These are phyloP conservation scores for Trichomycterus rosablanca DNA, from an alignment of 2,113 vertebrate species.

Conservation along the genomic window DNA sequence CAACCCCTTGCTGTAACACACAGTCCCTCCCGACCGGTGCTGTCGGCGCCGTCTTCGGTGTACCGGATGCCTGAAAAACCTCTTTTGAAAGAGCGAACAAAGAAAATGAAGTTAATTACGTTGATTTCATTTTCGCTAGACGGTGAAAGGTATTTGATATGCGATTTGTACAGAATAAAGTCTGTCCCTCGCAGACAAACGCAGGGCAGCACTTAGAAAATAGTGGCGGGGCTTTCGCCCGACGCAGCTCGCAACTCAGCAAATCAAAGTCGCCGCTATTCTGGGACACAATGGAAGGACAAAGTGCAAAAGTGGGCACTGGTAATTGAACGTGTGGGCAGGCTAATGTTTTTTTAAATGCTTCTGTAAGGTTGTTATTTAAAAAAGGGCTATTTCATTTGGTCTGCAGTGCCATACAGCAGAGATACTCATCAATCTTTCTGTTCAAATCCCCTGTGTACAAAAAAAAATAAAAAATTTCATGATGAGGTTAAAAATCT, in stretches of 20 bases:
- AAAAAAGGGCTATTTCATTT: constrained; percentile 54
- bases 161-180: constrained; percentile 50
- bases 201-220: constrained; percentile 38
- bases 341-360: constrained; percentile 64
- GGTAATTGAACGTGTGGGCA: constrained; percentile 71
- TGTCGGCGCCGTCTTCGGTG: constrained; percentile 42
- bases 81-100: constrained; percentile 28
- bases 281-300: constrained; percentile 57
- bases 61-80: constrained; percentile 39
- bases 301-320: constrained; percentile 62
- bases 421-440: too few species aligned
- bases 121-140: constrained; percentile 45
- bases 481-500: too few species aligned
- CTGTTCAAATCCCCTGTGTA: too few species aligned
- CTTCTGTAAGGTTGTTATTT: constrained; percentile 71
- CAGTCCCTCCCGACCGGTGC: not conserved
- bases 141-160: constrained; percentile 50
- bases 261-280: constrained; percentile 57
- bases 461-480: too few species aligned
- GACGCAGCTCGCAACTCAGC: constrained; percentile 44
- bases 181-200: constrained; percentile 42
- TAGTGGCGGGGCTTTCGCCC: constrained; percentile 34
- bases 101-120: constrained; percentile 50
- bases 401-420: constrained; percentile 45
- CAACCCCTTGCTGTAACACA: too few species aligned